Conservation (phyloP, 2,888 invertebrate species). For the Heterodera filipjevi region DNA sequence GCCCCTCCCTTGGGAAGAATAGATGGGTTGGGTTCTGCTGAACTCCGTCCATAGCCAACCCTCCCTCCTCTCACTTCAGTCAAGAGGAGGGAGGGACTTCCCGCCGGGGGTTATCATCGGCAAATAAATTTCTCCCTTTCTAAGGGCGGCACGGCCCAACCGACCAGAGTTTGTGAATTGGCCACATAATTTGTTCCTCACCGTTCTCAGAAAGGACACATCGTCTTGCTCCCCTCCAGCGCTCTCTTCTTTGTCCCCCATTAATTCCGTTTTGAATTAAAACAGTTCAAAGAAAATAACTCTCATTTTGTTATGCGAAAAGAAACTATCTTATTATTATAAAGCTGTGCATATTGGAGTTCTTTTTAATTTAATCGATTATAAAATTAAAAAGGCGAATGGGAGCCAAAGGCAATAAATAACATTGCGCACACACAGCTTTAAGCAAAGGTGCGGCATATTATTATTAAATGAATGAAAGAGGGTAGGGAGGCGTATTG, state of each 20-base stretch:
- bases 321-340: too few relatives aligned
- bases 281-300: too few relatives aligned
- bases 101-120: too few relatives aligned
- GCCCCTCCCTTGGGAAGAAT: too few relatives aligned
- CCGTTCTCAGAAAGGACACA: constrained; percentile 98
- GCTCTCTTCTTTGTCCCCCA: constrained; percentile 67
- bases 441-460: constrained; percentile 4
- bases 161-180: neutral
- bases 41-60: too few relatives aligned
- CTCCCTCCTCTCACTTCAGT: too few relatives aligned
- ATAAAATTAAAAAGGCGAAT: neutral
- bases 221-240: constrained; percentile 98
- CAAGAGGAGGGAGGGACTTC: too few relatives aligned
- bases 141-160: neutral
- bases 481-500: neutral
- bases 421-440: neutral
- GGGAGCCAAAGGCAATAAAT: neutral
- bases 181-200: constrained; percentile 66
- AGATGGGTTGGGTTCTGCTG: too few relatives aligned
- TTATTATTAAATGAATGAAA: constrained; percentile 1
- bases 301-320: too few relatives aligned
- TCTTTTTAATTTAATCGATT: too few relatives aligned
- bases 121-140: too few relatives aligned
- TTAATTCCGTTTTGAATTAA: constrained; percentile 38
- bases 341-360: too few relatives aligned